Base-by-base conservation (phyloP, 2,797 vertebrate species). In the Eupleurogrammus muticus region DNA sequence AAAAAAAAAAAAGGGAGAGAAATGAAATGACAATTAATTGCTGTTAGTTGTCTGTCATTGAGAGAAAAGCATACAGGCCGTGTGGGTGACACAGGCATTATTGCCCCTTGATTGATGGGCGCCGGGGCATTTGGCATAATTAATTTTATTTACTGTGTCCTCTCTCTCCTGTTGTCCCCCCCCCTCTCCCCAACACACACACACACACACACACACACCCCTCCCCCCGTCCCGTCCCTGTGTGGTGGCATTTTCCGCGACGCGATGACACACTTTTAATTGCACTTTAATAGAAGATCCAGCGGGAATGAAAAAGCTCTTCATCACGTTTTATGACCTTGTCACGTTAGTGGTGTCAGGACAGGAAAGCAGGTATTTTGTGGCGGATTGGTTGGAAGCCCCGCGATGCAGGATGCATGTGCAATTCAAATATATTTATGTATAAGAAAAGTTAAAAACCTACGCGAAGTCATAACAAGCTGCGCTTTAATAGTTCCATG, bases 71-170 rank as follows among this genome's bases (percentile, higher is more conserved):
- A 68, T 60, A 75, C 87, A 88, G 84, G 83, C 86, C 81, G 88
- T 82, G 83, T 83, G 86, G 86, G 75, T 75, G 83, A 93, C 89
- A 88, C 81, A 75, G 76, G 70, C 89, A 90, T 93, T 93, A 92
- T 93, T 93, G 87, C 81, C 80, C 86, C 59, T 70, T 93, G 93
- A 95, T 92, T 92, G 92, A 92, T 94, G 90, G 84, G 83, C 79
- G 83, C 87, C 20, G 79, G 87, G 88, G 90, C 90, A 90, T 90
- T 90, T 92, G 91, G 86, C 86, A 89, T 92, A 90, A 90, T 94
- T 91, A 77, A 93, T 94, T 93, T 93, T 92, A 91, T 93, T 93
- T 92, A 91, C 89, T 87, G 83, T 85, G 82, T 87, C 82, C 83
- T 70, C 83, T 66, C 80, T 83, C 80, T 84, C 73, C 77, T 87